phyloP scores from a whole-genome alignment of 1,140 invertebrate species.

The Steinernema khuongi region DNA sequence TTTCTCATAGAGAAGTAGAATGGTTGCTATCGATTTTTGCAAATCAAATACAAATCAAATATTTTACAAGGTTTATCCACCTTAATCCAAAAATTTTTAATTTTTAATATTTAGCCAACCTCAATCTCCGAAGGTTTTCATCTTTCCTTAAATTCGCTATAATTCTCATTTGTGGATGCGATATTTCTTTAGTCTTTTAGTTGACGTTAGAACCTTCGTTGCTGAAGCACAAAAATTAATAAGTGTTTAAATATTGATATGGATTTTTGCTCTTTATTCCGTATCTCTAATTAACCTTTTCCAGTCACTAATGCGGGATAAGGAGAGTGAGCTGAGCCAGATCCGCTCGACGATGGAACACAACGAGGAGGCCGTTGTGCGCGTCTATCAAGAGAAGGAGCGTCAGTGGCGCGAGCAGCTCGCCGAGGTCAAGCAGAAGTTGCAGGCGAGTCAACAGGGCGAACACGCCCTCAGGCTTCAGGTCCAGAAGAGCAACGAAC shows the following conservation, averaged over 20 bases:
- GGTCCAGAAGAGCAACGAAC: conserved; percentile 28
- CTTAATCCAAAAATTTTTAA: background rate
- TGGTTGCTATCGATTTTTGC: too few species aligned
- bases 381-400: conserved; percentile 53
- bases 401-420: conserved; percentile 43
- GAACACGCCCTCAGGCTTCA: conserved; percentile 26
- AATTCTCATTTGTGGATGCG: too few species aligned
- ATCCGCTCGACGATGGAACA: conserved; percentile 47
- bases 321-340: conserved; percentile 43
- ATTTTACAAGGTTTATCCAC: background rate
- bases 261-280: too few species aligned
- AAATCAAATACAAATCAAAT: background rate
- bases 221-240: too few species aligned
- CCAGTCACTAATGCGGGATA: conserved; percentile 48
- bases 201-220: too few species aligned
- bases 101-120: too few species aligned
- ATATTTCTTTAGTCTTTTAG: too few species aligned
- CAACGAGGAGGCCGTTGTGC: conserved; percentile 51
- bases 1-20: too few species aligned
- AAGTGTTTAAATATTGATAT: too few species aligned
- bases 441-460: conserved; percentile 37
- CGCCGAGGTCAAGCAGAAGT: conserved; percentile 34
- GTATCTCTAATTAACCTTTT: too few species aligned
- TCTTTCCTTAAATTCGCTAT: too few species aligned
- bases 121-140: too few species aligned